Percentiles rank a stretch among this genome's conserved stretches.
Conservation (phyloP, 2,888 invertebrate genomes). For the Lasiommata megera region DNA sequence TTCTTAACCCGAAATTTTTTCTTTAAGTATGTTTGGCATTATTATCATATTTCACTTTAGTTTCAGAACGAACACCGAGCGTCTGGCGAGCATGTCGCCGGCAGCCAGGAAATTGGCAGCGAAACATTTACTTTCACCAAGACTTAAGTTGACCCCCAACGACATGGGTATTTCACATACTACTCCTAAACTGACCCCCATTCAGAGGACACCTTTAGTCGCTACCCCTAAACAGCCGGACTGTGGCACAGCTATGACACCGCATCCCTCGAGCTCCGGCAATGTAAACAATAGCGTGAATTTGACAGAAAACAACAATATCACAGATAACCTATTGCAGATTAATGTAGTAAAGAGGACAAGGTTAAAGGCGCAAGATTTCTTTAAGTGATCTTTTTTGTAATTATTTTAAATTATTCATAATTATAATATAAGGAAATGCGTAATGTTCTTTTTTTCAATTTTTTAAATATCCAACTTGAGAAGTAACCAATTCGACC, state of each 20-base stretch:
- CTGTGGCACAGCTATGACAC: constrained; percentile 29
- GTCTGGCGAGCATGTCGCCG: constrained; percentile 95
- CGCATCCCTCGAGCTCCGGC: constrained; percentile 29
- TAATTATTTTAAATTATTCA: background rate
- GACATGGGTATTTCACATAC: constrained; percentile 61
- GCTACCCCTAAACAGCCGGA: constrained; percentile 43
- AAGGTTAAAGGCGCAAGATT: constrained; percentile 90
- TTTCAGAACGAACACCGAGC: constrained; percentile 85
- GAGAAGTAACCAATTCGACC: too few relatives aligned
- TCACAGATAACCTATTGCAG: constrained; percentile 93
- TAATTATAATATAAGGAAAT: background rate
- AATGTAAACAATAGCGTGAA: constrained; percentile 12
- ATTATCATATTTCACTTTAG: constrained; percentile 46
- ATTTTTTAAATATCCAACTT: too few relatives aligned
- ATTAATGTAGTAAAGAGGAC: constrained; percentile 87
- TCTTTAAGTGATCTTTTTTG: constrained; percentile 75
- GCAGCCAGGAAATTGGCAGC: constrained; percentile 95
- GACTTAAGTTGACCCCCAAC: constrained; percentile 66
- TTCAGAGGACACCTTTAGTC: constrained; percentile 44
- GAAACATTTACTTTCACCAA: constrained; percentile 69
- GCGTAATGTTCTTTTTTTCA: background rate
- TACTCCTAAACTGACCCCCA: constrained; percentile 47
- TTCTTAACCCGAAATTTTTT: too few relatives aligned
- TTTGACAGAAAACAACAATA: constrained; percentile 52
- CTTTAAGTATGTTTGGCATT: too few relatives aligned